phyloP scores from a whole-genome alignment of 2,888 invertebrate genomes.

The Muscina levida region DNA sequence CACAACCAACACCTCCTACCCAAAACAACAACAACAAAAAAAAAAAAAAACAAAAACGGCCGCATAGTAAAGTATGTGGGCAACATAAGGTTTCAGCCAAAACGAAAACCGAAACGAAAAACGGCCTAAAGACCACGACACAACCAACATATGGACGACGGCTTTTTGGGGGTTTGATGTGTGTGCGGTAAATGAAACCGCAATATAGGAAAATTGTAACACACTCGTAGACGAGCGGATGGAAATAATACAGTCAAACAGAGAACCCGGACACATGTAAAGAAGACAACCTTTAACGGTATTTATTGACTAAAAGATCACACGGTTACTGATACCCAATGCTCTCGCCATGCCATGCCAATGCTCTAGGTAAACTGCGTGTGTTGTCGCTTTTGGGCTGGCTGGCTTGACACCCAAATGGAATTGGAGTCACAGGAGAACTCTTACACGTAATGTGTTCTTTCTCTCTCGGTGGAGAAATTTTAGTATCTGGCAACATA shows the following conservation, averaged over 20 bases:
- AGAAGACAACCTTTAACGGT: constrained; percentile 63
- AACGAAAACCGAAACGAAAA: constrained; percentile 15
- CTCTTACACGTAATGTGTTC: no score
- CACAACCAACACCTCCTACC: no score
- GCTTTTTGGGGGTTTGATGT: neutral
- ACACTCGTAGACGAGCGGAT: constrained; percentile 25
- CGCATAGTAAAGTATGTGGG: constrained; percentile 21
- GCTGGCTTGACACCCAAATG: constrained; percentile 56
- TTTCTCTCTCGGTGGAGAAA: no score
- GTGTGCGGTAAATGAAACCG: constrained; percentile 55
- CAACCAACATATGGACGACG: constrained; percentile 5
- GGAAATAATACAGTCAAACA: neutral
- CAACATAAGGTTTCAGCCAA: constrained; percentile 41
- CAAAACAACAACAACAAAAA: no score
- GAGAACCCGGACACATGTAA: constrained; percentile 52
- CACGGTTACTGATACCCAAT: constrained; percentile 59
- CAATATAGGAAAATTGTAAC: constrained; percentile 57
- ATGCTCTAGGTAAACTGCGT: constrained; percentile 6
- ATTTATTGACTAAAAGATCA: constrained; percentile 63
- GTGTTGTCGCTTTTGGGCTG: constrained; percentile 30
- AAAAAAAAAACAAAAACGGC: no score
- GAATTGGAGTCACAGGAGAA: constrained; percentile 38
- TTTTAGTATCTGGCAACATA: constrained; percentile 32
- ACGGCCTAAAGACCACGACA: constrained; percentile 29
- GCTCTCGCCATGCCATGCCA: neutral